phyloP scores from a whole-genome alignment of 92 coral and sea anemone genomes.

The Epizoanthus stellaris region DNA sequence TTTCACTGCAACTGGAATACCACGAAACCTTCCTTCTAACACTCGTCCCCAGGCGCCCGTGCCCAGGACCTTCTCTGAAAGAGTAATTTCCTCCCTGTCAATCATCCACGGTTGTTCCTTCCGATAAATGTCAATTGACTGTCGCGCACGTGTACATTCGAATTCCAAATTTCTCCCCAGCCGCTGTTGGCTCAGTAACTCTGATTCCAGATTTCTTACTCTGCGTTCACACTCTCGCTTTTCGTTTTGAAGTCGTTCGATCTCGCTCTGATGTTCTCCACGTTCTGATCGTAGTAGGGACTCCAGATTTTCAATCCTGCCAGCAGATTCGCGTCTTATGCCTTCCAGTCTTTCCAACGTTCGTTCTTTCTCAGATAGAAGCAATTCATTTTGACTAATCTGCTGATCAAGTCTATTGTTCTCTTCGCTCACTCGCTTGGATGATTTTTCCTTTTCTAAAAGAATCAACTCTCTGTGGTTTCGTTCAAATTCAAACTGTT shows the following conservation, averaged over 20 bases:
- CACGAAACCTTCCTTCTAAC: constrained; percentile 82
- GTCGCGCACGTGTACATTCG: constrained; percentile 64
- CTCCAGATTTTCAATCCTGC: constrained; percentile 53
- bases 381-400: constrained; percentile 50
- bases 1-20: constrained; percentile 83
- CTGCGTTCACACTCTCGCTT: constrained; percentile 70
- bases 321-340: constrained; percentile 46
- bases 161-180: constrained; percentile 70
- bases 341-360: constrained; percentile 60
- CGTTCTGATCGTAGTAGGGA: constrained; percentile 62
- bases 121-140: constrained; percentile 64
- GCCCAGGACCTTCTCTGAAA: constrained; percentile 79
- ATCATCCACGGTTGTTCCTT: constrained; percentile 88
- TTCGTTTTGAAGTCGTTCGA: constrained; percentile 62
- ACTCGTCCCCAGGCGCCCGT: constrained; percentile 95
- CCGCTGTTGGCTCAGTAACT: constrained; percentile 59
- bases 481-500: constrained; percentile 67
- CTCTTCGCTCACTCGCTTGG: constrained; percentile 57
- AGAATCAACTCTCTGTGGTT: constrained; percentile 62
- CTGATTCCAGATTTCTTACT: constrained; percentile 59
- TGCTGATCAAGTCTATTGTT: constrained; percentile 56
- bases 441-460: constrained; percentile 63
- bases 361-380: constrained; percentile 62
- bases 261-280: constrained; percentile 47
- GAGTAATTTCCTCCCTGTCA: constrained; percentile 61